Evolutionary conservation across 1,140 invertebrate genomes (phyloP), one percentile per base, ranked within the genome.

Genomic region (Caenorhabditis remanei): DNA sequence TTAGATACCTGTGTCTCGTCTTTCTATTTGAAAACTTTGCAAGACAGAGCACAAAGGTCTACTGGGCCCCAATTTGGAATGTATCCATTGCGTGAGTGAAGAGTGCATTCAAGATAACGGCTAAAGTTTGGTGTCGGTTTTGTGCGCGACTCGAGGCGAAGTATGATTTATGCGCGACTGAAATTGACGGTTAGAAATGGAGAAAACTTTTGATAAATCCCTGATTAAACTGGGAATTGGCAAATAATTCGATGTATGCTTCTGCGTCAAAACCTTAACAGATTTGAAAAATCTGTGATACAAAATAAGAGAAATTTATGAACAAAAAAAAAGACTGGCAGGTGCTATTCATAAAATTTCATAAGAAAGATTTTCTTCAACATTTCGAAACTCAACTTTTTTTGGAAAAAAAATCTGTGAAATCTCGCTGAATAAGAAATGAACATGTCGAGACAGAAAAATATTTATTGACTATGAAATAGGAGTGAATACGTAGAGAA

Each of bases 221-320:
- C 24, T 63, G 61, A 63, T 63, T 63, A 63, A 40, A 63, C 11
- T n/a, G 58, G 21, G n/a, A 21, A 32, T 63, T 63, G 61, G 32
- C 14, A 19, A 40, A 32, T 1, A 24, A 13, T 63, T 11, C 24
- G 21, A 24, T 63, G 6, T 11, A 40, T 63, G 24, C 32, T 63
- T 32, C 32, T 40, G 61, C 6, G 1, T 58, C 14, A 58, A 58
- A 58, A 58, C 0, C 1, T 58, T 58, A 6, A 58, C 9, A 13
- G 32, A 32, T 32, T 32, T 2, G 32, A 32, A 32, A 32, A 32
- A 0, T 32, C 2, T 32, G 1, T 32, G 32, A 32, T 32, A 32
- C 32, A 53, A 53, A 53, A 53, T n/a, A 4, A 16, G 4, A 53
- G 50, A 13, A n/a, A n/a, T n/a, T n/a, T n/a, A n/a, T n/a, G n/a